Base-by-base conservation (phyloP, 1,140 invertebrate genomes). In the Zaprionus capensis region DNA sequence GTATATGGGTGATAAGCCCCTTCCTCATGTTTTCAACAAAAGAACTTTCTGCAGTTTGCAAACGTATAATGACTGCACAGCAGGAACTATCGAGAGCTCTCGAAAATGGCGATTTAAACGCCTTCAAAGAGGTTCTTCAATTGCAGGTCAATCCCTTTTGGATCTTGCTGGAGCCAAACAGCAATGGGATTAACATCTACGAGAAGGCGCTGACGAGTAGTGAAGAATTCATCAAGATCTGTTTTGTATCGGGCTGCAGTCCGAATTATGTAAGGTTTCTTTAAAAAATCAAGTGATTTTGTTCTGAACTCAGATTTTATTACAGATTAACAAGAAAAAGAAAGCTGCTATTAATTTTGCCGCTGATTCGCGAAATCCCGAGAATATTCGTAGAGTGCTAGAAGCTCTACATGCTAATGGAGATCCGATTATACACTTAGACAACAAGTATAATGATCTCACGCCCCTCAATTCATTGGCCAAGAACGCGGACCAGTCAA, bases 171-270 rank as follows among this genome's bases (percentile, higher is more conserved):
- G 20, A 20, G 31, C 36, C 22, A 6, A 80, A 88, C 65, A 6
- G 0, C 1, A 63, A 56, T 1, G 62, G 71, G 28, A 31, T 71
- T 4, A 78, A 71, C 31, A 57, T 90, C 9, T 90, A 63, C 31
- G 80, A 85, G 11, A 56, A 64, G 36, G 53, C 71, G 4, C 34
- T 84, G 22, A 22, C 71, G 9, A 34, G 31, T 11, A 34, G 9
- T 34, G 0, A 34, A 34, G 92, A 94, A 6, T 96, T 95, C 68
- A 94, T 95, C 0, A 91, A 94, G 61, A 85, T 95, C 1, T 93
- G 97, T 22, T 78, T 97, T 2, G 93, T 94, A 72, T 91, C 94
- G 66, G 95, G 95, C 46, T 92, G 94, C 95, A 0, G 96, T 96
- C 77, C 93, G 93, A 76, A 84, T 95, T 2, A 95, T 95, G 82